Evolutionary conservation across 2,113 vertebrate genomes (phyloP).

Genomic region (Recurvirostra avosetta): DNA sequence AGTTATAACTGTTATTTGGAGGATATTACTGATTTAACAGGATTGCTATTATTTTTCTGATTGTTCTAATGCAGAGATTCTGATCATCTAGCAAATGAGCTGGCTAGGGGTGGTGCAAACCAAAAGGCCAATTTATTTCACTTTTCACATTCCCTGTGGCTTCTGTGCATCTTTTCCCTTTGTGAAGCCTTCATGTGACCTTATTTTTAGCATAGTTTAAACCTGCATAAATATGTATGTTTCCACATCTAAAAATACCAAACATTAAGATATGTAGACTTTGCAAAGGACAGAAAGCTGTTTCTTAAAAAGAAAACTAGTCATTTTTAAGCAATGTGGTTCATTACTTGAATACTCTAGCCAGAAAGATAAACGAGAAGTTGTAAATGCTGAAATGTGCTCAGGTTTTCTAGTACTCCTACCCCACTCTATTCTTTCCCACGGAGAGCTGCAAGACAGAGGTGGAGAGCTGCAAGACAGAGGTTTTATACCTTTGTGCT

Average conservation of each 20-base stretch:
- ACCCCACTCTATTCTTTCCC: not conserved
- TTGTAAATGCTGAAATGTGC: not conserved
- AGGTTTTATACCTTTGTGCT: not conserved
- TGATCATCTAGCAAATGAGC: not conserved
- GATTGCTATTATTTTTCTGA: not conserved
- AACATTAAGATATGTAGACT: not conserved
- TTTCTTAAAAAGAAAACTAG: not conserved
- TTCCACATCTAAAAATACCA: not conserved
- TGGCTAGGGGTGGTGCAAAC: not conserved
- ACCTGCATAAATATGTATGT: not conserved
- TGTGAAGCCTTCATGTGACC: not conserved
- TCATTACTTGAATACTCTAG: not conserved
- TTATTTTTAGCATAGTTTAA: not conserved
- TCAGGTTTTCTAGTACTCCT: not conserved
- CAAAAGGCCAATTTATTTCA: not conserved
- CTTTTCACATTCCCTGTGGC: not conserved
- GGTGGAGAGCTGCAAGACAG: not conserved
- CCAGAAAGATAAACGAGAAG: not conserved
- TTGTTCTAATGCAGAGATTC: not conserved
- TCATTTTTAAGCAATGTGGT: not conserved
- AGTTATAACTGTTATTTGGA: not conserved
- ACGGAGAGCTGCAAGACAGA: not conserved
- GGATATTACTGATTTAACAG: not conserved
- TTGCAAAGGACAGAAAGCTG: not conserved
- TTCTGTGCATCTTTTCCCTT: not conserved